Evolutionary conservation across 2,888 invertebrate species (phyloP).

Genomic region (Dryobotodes eremita): DNA sequence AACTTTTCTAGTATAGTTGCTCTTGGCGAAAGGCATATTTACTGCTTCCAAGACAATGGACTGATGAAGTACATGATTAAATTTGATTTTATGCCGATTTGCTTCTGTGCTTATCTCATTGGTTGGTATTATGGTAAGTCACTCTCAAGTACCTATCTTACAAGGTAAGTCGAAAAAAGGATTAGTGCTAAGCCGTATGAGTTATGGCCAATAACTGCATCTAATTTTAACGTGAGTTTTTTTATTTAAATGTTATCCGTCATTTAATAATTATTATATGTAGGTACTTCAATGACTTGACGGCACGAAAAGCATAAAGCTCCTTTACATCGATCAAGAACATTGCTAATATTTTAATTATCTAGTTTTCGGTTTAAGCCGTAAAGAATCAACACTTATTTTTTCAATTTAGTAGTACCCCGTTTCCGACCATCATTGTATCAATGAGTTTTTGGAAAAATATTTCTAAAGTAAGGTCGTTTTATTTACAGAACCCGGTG

Average conservation of each 20-base stretch:
- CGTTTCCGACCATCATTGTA: not conserved
- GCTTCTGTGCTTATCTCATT: slow-evolving; percentile 93
- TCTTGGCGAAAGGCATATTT: slow-evolving; percentile 96
- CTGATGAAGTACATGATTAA: slow-evolving; percentile 95
- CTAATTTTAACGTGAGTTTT: not conserved
- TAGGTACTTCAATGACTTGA: not conserved
- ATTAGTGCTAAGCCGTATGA: not conserved
- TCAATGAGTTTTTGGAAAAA: not conserved
- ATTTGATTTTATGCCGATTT: slow-evolving; percentile 95
- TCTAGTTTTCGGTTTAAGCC: not conserved
- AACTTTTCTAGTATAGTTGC: slow-evolving; percentile 93
- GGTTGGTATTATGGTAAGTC: slow-evolving; percentile 93
- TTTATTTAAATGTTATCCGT: not conserved
- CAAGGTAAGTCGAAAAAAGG: not conserved
- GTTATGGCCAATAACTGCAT: too few species aligned
- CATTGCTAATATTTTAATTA: not conserved
- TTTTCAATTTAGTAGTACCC: not conserved
- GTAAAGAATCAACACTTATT: not conserved
- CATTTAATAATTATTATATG: not conserved
- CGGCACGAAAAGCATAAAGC: not conserved
- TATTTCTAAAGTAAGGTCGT: not conserved
- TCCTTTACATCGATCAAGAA: not conserved
- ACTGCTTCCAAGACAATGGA: slow-evolving; percentile 95
- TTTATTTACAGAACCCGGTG: slow-evolving; percentile 92
- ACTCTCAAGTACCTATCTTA: not conserved